These are phyloP conservation scores for Actinia tenebrosa DNA, from an alignment of 64 coral and sea anemone species.

Conservation along the genomic window DNA sequence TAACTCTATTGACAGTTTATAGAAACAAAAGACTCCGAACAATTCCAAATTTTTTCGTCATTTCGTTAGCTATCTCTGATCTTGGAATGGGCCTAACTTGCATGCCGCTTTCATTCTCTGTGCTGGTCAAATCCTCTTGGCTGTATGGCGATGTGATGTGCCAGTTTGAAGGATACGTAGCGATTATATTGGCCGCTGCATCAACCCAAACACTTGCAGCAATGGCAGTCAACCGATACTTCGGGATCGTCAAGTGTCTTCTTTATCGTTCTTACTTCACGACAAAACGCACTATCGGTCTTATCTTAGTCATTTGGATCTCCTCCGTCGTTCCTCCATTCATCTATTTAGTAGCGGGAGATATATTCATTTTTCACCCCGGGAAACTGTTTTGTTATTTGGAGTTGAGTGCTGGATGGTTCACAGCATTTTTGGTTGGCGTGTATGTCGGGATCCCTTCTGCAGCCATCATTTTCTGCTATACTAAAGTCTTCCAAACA, in stretches of 20 bases:
- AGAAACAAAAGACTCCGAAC: conserved; percentile 28
- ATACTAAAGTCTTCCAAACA: background rate
- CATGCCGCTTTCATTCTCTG: conserved; percentile 26
- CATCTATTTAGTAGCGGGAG: conserved; percentile 50
- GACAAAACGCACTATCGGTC: background rate
- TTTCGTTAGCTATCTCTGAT: conserved; percentile 60
- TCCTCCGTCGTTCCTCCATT: conserved; percentile 7
- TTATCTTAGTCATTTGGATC: conserved; percentile 40
- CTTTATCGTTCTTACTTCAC: conserved; percentile 39
- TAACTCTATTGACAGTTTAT: background rate
- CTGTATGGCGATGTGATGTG: conserved; percentile 33
- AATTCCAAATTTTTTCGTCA: conserved; percentile 46
- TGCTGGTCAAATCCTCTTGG: conserved; percentile 27
- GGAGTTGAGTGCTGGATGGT: background rate
- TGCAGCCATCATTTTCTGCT: background rate
- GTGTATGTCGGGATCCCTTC: background rate
- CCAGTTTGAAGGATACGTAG: conserved; percentile 53
- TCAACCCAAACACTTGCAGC: conserved; percentile 55
- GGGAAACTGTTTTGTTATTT: conserved; percentile 49
- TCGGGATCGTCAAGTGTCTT: conserved; percentile 29
- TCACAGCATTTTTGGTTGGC: background rate
- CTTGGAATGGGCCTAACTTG: conserved; percentile 29
- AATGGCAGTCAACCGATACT: conserved; percentile 54
- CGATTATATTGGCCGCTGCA: conserved; percentile 27
- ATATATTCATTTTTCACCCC: conserved; percentile 51